These are phyloP conservation scores for Coracopsis vasa DNA, from an alignment of 2,113 vertebrate genomes.

Conservation along the genomic window DNA sequence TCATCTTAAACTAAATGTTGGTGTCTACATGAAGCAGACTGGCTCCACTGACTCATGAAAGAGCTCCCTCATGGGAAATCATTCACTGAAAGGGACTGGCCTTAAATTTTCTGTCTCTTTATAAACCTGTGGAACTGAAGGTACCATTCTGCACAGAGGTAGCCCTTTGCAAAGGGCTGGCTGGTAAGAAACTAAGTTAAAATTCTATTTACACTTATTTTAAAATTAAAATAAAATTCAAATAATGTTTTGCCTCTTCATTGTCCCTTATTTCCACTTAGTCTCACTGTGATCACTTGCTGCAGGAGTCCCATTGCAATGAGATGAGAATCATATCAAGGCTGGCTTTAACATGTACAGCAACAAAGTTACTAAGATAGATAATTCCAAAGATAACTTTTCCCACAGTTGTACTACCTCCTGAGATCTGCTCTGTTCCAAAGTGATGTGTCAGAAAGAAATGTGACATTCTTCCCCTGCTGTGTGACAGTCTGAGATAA, in stretches of 20 bases:
- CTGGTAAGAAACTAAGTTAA: background rate
- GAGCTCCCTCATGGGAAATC: background rate
- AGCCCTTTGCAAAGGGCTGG: background rate
- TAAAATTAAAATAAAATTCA: background rate
- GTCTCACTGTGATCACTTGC: background rate
- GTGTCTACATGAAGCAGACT: background rate
- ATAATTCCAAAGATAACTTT: background rate
- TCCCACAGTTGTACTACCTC: background rate
- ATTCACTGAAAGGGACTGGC: background rate
- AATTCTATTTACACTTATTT: background rate
- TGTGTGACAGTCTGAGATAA: background rate
- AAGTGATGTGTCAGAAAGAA: background rate
- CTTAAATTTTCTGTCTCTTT: background rate
- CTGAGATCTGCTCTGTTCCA: background rate
- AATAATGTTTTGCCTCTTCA: background rate
- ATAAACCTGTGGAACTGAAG: background rate
- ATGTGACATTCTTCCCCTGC: background rate
- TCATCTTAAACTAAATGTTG: background rate
- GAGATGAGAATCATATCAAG: background rate
- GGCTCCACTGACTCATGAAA: background rate
- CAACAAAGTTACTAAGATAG: background rate
- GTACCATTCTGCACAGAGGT: background rate
- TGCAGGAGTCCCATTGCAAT: background rate
- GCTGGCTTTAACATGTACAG: background rate
- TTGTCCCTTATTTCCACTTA: background rate